Percentiles rank a stretch among this genome's conserved stretches.
Conservation (phyloP, 2,888 invertebrate genomes). For the Sturmia bella region DNA sequence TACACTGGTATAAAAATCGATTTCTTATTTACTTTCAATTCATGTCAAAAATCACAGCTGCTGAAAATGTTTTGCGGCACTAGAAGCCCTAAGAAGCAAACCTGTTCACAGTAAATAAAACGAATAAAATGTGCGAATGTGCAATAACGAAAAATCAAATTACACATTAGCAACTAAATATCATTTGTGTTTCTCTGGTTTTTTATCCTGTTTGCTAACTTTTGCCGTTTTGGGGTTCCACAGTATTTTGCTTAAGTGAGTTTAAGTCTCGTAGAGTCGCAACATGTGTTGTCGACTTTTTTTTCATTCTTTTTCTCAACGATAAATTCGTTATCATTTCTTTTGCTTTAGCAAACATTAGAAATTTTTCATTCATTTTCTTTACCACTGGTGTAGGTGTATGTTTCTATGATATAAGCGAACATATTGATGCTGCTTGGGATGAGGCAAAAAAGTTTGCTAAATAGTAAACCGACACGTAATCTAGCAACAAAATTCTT, state of each 20-base stretch:
- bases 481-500: conserved; percentile 64
- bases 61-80: too few relatives aligned
- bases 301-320: background rate
- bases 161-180: conserved; percentile 52
- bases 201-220: conserved; percentile 16
- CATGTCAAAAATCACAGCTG: conserved; percentile 3
- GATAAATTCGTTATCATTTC: conserved; percentile 48
- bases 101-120: background rate
- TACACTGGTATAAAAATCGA: too few relatives aligned
- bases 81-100: too few relatives aligned
- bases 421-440: too few relatives aligned
- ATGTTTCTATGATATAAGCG: too few relatives aligned
- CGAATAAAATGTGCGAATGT: too few relatives aligned
- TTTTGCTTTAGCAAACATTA: conserved; percentile 25
- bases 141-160: background rate
- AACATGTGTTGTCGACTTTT: conserved; percentile 58
- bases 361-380: conserved; percentile 36
- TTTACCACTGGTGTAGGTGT: too few relatives aligned
- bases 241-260: conserved; percentile 6
- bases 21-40: conserved; percentile 3
- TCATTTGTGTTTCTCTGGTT: conserved; percentile 42
- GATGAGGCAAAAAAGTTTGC: background rate
- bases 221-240: conserved; percentile 29
- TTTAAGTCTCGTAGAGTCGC: conserved; percentile 18
- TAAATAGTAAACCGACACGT: conserved; percentile 53